Evolutionary conservation across 2,113 vertebrate species (phyloP).

Genomic region (Nymphicus hollandicus): DNA sequence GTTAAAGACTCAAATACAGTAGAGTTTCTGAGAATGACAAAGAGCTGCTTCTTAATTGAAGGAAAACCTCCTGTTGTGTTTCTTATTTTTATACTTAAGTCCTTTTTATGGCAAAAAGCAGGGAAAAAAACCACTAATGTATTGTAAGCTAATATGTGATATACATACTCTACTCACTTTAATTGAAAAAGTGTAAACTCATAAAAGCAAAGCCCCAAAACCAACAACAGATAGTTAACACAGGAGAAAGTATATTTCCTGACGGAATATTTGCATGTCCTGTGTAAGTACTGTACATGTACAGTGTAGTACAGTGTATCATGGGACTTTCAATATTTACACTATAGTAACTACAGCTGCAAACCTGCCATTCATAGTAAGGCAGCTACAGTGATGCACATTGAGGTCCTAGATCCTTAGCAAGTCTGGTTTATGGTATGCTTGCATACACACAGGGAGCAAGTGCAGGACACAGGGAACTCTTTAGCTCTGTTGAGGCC

Average conservation of each 20-base stretch:
- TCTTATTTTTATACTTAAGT: not conserved
- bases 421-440: not conserved
- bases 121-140: not conserved
- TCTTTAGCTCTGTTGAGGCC: not conserved
- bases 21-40: not conserved
- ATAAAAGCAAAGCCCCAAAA: not conserved
- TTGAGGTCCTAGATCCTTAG: not conserved
- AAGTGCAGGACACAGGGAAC: not conserved
- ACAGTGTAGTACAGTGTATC: not conserved
- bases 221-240: not conserved
- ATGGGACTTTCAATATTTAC: not conserved
- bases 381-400: rapidly evolving
- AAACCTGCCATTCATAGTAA: not conserved
- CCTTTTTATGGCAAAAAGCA: not conserved
- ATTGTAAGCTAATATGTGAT: not conserved
- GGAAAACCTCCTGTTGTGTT: not conserved
- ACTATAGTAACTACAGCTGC: not conserved
- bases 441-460: not conserved
- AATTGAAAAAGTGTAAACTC: not conserved
- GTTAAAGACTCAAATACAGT: not conserved
- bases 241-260: not conserved
- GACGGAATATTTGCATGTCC: not conserved
- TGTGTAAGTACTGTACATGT: not conserved
- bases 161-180: not conserved
- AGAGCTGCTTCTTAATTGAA: not conserved